A percentile compares a stretch with the other conserved stretches of the same genome.
These are phyloP conservation scores for Uromys caudimaculatus DNA, from an alignment of 2,797 vertebrate genomes.

Conservation along the genomic window DNA sequence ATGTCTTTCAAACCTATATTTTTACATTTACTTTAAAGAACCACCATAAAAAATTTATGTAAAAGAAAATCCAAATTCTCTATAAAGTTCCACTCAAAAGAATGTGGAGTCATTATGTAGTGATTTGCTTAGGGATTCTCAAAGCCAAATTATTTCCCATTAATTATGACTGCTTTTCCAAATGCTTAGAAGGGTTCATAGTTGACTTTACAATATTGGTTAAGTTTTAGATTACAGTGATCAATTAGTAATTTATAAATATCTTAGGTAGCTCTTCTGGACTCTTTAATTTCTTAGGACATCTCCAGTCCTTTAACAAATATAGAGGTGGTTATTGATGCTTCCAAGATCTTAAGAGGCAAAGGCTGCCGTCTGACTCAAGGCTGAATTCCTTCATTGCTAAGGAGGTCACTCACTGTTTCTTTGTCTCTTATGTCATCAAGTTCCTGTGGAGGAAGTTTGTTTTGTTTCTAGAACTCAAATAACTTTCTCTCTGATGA, in stretches of 20 bases:
- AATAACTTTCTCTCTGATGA: neutral
- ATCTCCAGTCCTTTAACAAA: neutral
- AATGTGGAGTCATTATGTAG: neutral
- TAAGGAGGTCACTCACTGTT: neutral
- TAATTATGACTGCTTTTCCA: constrained; percentile 20
- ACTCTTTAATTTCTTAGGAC: neutral
- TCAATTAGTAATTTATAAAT: constrained; percentile 13
- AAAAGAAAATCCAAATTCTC: neutral
- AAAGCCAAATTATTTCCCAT: neutral
- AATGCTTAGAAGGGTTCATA: neutral
- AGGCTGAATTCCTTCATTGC: constrained; percentile 3
- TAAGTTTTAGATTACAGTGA: neutral
- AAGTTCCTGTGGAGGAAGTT: neutral
- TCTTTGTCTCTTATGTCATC: constrained; percentile 14
- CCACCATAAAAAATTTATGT: neutral
- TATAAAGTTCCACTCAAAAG: neutral
- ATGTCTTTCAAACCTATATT: neutral
- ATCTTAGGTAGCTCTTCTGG: neutral
- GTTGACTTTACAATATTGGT: constrained; percentile 16
- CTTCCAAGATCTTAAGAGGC: neutral
- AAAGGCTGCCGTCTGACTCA: constrained; percentile 14
- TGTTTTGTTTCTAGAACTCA: neutral
- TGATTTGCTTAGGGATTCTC: constrained; percentile 3
- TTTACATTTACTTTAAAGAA: neutral
- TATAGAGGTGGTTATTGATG: neutral